Evolutionary conservation across 1,140 invertebrate genomes (phyloP).

Genomic region (Tribolium madens): DNA sequence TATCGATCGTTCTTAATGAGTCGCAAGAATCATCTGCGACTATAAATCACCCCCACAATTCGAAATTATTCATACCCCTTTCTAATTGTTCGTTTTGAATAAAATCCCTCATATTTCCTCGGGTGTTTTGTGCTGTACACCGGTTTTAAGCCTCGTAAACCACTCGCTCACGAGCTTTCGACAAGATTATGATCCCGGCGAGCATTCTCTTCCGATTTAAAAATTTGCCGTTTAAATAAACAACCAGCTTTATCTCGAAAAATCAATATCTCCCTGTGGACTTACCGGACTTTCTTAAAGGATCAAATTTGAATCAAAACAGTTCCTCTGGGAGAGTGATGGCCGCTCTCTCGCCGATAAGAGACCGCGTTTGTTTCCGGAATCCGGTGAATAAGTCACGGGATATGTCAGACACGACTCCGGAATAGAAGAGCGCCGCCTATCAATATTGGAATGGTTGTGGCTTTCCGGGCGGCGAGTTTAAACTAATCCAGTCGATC

Average conservation of each 20-base stretch:
- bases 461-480: neutral
- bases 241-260: neutral
- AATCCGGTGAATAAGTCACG: neutral
- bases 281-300: neutral
- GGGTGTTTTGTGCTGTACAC: neutral
- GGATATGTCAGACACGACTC: neutral
- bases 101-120: neutral
- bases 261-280: neutral
- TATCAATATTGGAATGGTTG: neutral
- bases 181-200: neutral
- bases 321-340: neutral
- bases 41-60: neutral
- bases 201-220: neutral
- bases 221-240: neutral
- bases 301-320: neutral
- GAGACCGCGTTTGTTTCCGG: neutral
- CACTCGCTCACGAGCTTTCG: neutral
- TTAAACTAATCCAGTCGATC: slow-evolving; percentile 6
- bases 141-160: neutral
- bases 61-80: neutral
- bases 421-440: neutral
- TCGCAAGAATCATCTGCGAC: neutral
- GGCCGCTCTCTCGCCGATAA: neutral
- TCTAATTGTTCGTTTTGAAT: neutral
- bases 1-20: neutral